phyloP scores from a whole-genome alignment of 2,888 invertebrate genomes.

The Actias luna region DNA sequence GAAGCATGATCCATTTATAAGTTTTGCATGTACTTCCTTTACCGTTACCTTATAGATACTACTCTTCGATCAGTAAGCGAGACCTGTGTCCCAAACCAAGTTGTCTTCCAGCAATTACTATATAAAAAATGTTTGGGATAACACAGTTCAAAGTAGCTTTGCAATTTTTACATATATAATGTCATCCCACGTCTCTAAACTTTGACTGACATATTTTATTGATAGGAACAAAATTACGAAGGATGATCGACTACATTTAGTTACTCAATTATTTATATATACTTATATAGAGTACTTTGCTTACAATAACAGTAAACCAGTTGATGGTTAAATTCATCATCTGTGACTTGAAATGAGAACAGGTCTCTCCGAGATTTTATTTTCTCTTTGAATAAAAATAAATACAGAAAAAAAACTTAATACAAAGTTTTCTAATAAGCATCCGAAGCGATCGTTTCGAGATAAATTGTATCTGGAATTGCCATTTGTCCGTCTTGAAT shows the following conservation, averaged over 20 bases:
- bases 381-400: background rate
- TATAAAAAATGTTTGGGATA: too few species aligned
- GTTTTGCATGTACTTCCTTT: too few species aligned
- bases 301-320: background rate
- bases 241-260: background rate
- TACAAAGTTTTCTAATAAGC: conserved; percentile 19
- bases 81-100: too few species aligned
- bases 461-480: conserved; percentile 41
- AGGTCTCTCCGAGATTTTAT: background rate
- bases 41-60: too few species aligned
- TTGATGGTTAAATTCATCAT: background rate
- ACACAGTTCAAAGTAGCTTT: too few species aligned
- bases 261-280: background rate
- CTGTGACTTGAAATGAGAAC: background rate
- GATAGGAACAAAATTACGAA: background rate
- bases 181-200: too few species aligned
- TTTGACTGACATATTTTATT: background rate
- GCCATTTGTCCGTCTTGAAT: conserved; percentile 40
- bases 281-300: background rate
- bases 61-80: too few species aligned
- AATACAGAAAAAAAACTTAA: background rate
- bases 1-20: too few species aligned
- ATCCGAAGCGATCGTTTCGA: conserved; percentile 27
- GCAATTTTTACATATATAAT: too few species aligned
- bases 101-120: too few species aligned